Evolutionary conservation across 2,888 invertebrate species (phyloP).

Genomic region (Morpho deidamia): DNA sequence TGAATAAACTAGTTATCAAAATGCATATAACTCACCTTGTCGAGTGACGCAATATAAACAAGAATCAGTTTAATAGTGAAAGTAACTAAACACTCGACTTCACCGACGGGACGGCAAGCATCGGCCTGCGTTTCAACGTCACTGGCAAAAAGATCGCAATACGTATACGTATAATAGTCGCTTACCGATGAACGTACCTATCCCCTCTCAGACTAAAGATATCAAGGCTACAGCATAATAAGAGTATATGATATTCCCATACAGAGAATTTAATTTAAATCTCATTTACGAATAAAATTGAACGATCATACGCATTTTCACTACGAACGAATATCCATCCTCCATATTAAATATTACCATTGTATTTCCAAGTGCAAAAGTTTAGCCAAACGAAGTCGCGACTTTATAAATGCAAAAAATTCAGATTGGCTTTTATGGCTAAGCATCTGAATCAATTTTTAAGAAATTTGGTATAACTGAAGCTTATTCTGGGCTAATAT

Average conservation of each 20-base stretch:
- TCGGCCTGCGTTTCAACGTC: conserved; percentile 6
- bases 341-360: no score
- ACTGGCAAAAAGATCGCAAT: conserved; percentile 10
- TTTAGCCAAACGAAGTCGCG: no score
- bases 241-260: background rate
- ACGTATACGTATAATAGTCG: no score
- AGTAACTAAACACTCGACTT: conserved; percentile 1
- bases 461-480: no score
- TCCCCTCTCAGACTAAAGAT: conserved; percentile 2
- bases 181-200: background rate
- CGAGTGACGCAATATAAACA: conserved; percentile 2
- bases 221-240: conserved; percentile 13
- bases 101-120: conserved; percentile 6
- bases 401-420: no score
- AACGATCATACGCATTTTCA: background rate
- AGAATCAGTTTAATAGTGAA: conserved; percentile 4
- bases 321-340: no score
- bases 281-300: background rate
- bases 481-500: no score
- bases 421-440: no score
- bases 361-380: no score
- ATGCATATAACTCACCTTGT: background rate
- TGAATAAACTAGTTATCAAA: no score
- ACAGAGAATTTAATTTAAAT: conserved; percentile 2
- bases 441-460: no score